phyloP scores from a whole-genome alignment of 2,113 vertebrate genomes.

The Leucoraja erinaceus region DNA sequence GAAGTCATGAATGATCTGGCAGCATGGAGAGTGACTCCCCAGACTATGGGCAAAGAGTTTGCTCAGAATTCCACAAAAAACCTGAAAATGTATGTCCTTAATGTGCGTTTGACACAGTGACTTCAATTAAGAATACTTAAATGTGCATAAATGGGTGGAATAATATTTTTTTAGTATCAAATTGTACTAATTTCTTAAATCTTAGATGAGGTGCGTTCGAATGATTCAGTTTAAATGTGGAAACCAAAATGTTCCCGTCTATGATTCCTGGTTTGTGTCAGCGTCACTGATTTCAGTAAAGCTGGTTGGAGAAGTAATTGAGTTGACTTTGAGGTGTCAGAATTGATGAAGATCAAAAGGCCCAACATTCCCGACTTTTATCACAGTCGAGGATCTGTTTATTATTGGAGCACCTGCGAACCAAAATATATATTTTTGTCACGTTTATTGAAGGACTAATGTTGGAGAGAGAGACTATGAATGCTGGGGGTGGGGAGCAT shows the following conservation, averaged over 20 bases:
- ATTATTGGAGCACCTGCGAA: too few relatives aligned
- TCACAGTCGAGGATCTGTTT: neutral
- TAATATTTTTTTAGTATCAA: neutral
- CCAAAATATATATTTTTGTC: too few relatives aligned
- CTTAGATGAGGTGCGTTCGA: neutral
- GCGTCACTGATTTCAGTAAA: neutral
- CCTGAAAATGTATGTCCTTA: neutral
- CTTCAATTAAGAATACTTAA: neutral
- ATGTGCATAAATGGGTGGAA: neutral
- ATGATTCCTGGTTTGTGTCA: neutral
- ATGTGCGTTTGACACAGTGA: neutral
- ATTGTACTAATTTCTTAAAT: neutral
- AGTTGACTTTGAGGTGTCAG: neutral
- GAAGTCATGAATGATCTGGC: neutral
- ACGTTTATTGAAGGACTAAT: neutral
- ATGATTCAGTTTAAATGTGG: neutral
- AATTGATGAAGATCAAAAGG: neutral
- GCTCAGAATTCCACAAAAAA: neutral
- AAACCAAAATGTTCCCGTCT: neutral
- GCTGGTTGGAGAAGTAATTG: neutral
- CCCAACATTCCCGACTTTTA: neutral
- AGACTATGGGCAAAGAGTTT: neutral
- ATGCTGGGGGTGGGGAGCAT: neutral
- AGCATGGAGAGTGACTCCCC: neutral
- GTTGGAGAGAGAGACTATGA: neutral